Percentiles rank a stretch among this genome's conserved stretches.
phyloP scores from a whole-genome alignment of 2,113 vertebrate species.

The Piaya cayana region DNA sequence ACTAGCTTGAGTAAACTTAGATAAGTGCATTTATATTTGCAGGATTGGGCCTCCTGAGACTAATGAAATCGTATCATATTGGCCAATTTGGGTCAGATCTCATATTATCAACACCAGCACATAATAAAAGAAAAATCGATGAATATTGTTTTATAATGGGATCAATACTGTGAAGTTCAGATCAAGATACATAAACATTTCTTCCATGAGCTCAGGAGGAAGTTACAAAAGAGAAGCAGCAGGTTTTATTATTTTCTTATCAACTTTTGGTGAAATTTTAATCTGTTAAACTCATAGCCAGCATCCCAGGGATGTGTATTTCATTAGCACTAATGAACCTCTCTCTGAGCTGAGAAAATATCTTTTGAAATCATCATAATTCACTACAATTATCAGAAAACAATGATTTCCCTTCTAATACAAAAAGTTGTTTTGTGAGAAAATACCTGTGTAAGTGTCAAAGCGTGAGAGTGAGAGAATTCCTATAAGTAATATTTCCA shows the following conservation, averaged over 20 bases:
- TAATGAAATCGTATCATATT: neutral
- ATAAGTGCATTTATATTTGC: neutral
- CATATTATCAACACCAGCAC: neutral
- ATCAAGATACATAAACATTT: neutral
- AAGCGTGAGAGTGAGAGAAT: neutral
- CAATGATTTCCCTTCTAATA: conserved; percentile 37
- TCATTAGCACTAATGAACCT: conserved; percentile 20
- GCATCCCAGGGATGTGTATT: neutral
- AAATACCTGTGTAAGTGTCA: neutral
- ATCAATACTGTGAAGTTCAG: neutral
- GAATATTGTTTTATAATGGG: conserved; percentile 7
- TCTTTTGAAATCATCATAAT: neutral
- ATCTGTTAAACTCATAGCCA: neutral
- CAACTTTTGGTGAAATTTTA: conserved; percentile 29
- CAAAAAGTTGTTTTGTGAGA: conserved; percentile 25
- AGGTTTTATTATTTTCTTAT: conserved; percentile 39
- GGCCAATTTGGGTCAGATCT: neutral
- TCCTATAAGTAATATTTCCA: conserved; percentile 38
- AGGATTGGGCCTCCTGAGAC: neutral
- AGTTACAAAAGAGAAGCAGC: neutral
- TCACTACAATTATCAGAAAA: conserved; percentile 35
- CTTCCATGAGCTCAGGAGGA: neutral
- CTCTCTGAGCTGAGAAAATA: conserved; percentile 16
- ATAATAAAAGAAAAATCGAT: conserved; percentile 52
- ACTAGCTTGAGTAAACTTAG: neutral